Conservation (phyloP, 2,888 invertebrate genomes). For the Caenorhabditis auriculariae region DNA sequence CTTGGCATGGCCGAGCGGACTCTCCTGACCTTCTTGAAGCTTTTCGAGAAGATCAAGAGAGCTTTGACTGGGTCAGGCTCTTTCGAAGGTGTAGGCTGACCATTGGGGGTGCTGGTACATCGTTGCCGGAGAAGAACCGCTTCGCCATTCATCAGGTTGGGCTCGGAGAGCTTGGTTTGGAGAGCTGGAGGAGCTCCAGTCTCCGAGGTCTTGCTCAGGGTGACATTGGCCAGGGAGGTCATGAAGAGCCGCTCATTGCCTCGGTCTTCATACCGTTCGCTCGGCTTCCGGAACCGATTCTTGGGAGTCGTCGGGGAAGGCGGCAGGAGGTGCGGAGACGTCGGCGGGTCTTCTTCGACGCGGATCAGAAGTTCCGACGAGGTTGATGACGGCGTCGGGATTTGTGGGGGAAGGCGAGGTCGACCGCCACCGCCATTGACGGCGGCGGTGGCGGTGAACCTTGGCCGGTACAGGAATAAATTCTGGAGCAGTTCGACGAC, state of each 20-base stretch:
- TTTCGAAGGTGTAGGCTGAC: too few species aligned
- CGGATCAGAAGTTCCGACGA: neutral
- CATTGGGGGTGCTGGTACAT: conserved; percentile 5
- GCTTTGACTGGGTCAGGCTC: conserved; percentile 24
- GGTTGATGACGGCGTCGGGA: conserved; percentile 5
- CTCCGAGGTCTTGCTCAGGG: conserved; percentile 7
- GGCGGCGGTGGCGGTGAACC: conserved; percentile 1
- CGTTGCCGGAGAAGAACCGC: too few species aligned
- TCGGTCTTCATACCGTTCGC: conserved; percentile 16
- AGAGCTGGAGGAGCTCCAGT: too few species aligned
- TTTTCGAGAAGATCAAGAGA: conserved; percentile 57
- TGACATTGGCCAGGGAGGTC: conserved; percentile 14
- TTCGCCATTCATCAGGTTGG: too few species aligned
- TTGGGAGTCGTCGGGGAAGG: neutral
- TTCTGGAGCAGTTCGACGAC: conserved; percentile 26
- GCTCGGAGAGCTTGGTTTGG: too few species aligned
- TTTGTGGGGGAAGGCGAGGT: conserved; percentile 9
- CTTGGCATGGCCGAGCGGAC: conserved; percentile 30
- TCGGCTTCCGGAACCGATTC: neutral
- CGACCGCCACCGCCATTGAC: conserved; percentile 3
- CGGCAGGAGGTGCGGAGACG: neutral
- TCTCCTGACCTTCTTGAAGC: conserved; percentile 59
- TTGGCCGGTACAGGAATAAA: conserved; percentile 33
- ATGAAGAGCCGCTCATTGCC: conserved; percentile 17
- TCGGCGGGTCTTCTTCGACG: neutral